Conservation (phyloP, 2,797 vertebrate genomes). For the Dendrocincla tyrannina region DNA sequence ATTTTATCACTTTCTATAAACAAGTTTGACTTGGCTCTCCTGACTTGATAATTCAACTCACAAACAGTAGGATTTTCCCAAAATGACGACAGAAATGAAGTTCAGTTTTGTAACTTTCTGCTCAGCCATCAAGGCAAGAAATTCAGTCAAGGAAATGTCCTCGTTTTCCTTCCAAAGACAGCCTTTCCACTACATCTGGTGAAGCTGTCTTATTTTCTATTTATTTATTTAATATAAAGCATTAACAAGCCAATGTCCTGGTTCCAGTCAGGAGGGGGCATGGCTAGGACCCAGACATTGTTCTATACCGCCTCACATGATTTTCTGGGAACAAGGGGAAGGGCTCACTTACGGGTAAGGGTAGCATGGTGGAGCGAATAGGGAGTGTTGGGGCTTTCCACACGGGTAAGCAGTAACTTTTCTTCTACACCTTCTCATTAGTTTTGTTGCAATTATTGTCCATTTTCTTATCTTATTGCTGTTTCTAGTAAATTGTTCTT, state of each 20-base stretch:
- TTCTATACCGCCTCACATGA: background rate
- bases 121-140: background rate
- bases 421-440: background rate
- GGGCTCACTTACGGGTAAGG: fast-evolving
- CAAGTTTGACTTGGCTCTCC: background rate
- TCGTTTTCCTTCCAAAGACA: background rate
- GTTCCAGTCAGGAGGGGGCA: background rate
- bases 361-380: fast-evolving
- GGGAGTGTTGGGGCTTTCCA: background rate
- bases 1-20: background rate
- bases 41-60: background rate
- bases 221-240: background rate
- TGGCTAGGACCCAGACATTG: fast-evolving
- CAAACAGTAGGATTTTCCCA: background rate
- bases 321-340: background rate
- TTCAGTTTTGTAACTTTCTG: background rate
- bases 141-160: background rate
- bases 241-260: background rate
- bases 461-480: background rate
- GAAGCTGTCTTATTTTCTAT: background rate
- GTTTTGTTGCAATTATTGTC: background rate
- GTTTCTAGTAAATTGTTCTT: background rate
- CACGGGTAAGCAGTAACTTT: background rate
- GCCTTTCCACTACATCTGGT: background rate
- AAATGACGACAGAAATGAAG: background rate